phyloP scores from a whole-genome alignment of 2,888 invertebrate species.

The Drosophila neotestacea region DNA sequence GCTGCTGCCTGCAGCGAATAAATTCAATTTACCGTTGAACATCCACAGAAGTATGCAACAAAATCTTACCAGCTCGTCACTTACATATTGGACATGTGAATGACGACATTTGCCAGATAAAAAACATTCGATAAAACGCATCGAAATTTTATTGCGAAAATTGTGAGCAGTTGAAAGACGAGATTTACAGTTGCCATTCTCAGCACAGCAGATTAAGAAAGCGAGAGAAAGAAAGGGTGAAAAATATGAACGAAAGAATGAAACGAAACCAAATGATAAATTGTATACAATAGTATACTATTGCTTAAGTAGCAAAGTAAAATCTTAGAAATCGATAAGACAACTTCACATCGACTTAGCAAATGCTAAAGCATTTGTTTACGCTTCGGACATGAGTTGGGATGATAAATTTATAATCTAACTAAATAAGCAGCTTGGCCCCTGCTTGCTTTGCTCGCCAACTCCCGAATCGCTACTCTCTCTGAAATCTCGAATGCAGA shows the following conservation, averaged over 20 bases:
- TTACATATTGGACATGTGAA: constrained; percentile 59
- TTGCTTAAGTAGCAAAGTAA: constrained; percentile 64
- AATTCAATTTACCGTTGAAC: constrained; percentile 74
- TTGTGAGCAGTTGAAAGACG: constrained; percentile 69
- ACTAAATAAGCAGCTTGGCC: constrained; percentile 18
- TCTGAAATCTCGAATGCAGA: too few species aligned
- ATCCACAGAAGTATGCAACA: constrained; percentile 77
- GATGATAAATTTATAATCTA: constrained; percentile 26
- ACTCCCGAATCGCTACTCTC: too few species aligned
- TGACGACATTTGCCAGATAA: constrained; percentile 76
- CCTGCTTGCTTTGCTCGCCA: too few species aligned
- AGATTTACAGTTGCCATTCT: constrained; percentile 69
- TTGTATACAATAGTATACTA: constrained; percentile 25
- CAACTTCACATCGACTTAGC: constrained; percentile 45
- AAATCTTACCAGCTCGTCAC: constrained; percentile 56
- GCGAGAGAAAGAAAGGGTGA: background rate
- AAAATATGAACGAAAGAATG: background rate
- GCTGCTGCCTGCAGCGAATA: constrained; percentile 65
- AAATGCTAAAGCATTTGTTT: constrained; percentile 51
- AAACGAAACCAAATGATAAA: constrained; percentile 28
- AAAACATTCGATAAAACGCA: constrained; percentile 71
- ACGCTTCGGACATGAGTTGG: constrained; percentile 21
- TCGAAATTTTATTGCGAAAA: constrained; percentile 69
- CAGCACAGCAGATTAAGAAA: constrained; percentile 9
- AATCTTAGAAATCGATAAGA: constrained; percentile 55